These are phyloP conservation scores for Cheilosia urbana DNA, from an alignment of 2,888 invertebrate genomes.

Conservation along the genomic window DNA sequence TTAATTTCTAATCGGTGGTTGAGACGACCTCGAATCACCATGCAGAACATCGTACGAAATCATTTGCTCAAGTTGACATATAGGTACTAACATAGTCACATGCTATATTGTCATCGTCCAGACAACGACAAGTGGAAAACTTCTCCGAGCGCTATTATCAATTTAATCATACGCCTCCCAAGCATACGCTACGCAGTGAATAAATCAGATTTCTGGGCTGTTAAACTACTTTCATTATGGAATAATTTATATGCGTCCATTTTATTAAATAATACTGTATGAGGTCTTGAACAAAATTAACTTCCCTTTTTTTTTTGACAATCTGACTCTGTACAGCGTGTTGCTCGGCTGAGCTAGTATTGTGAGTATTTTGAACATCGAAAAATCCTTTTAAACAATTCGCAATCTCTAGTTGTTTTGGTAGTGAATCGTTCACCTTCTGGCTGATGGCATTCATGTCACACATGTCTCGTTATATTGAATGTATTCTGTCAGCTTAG, in stretches of 20 bases:
- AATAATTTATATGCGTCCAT: constrained; percentile 60
- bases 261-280: constrained; percentile 49
- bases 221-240: constrained; percentile 58
- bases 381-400: no score
- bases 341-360: no score
- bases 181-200: neutral
- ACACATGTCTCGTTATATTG: no score
- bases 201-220: constrained; percentile 46
- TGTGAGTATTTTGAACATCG: no score
- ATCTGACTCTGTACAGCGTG: no score
- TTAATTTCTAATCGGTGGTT: constrained; percentile 9
- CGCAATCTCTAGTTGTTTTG: no score
- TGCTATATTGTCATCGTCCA: constrained; percentile 33
- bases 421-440: no score
- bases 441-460: no score
- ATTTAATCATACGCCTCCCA: neutral
- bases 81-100: no score
- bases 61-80: no score
- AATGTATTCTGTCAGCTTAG: no score
- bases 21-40: constrained; percentile 49
- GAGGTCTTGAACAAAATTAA: constrained; percentile 24
- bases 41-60: neutral
- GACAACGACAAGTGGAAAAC: constrained; percentile 67
- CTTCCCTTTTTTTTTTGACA: constrained; percentile 32
- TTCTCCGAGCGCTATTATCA: constrained; percentile 39